Evolutionary conservation across 2,888 invertebrate genomes (phyloP).

Genomic region (Agriopis leucophaearia): DNA sequence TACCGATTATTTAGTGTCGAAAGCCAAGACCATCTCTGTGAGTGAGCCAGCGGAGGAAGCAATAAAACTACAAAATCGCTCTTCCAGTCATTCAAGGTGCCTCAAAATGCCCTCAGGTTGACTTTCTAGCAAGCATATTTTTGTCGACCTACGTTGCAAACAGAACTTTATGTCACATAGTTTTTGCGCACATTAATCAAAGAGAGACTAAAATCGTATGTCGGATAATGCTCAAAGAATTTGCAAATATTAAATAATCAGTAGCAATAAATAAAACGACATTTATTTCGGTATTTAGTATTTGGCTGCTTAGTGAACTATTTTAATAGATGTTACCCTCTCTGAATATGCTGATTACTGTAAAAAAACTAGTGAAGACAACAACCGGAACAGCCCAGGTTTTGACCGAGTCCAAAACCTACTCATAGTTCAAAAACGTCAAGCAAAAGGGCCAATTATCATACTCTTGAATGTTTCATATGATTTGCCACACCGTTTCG

Average conservation of each 20-base stretch:
- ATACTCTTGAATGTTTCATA: too few relatives aligned
- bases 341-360: too few relatives aligned
- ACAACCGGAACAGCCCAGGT: too few relatives aligned
- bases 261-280: constrained; percentile 3
- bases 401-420: too few relatives aligned
- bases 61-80: not conserved
- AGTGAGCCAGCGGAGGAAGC: not conserved
- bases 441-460: too few relatives aligned
- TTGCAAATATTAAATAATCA: not conserved
- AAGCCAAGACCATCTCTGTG: not conserved
- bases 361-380: too few relatives aligned
- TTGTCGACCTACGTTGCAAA: constrained; percentile 10
- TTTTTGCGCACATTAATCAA: constrained; percentile 18
- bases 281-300: not conserved
- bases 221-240: not conserved
- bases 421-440: too few relatives aligned
- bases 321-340: too few relatives aligned
- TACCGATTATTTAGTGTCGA: too few relatives aligned
- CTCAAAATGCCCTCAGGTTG: constrained; percentile 15
- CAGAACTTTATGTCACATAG: not conserved
- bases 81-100: not conserved
- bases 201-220: constrained; percentile 1
- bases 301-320: not conserved
- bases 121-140: constrained; percentile 16
- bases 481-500: too few relatives aligned